Conservation (phyloP, 1,140 invertebrate species). For the Oscheius sp. region DNA sequence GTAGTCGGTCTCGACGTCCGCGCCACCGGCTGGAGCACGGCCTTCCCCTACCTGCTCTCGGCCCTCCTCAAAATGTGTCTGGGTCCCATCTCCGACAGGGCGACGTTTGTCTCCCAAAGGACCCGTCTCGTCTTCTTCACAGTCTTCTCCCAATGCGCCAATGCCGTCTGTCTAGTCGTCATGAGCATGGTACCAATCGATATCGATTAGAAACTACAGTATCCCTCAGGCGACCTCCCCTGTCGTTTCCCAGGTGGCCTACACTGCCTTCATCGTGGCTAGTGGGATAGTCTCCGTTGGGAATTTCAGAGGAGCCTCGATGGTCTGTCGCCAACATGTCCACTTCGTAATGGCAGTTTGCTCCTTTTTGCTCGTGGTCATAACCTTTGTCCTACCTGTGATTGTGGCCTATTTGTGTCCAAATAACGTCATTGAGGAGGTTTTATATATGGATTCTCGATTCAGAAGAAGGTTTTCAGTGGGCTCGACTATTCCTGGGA, state of each 20-base stretch:
- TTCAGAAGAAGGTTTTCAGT: too few species aligned
- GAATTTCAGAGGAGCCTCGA: neutral
- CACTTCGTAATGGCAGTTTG: neutral
- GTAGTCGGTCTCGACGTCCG: neutral
- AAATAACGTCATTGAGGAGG: neutral
- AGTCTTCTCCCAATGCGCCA: neutral
- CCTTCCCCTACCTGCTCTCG: neutral
- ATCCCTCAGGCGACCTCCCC: neutral
- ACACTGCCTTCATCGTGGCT: neutral
- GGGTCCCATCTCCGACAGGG: conserved; percentile 7
- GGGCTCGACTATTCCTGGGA: conserved; percentile 1
- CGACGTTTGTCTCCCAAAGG: neutral
- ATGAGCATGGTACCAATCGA: neutral
- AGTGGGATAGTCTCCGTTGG: neutral
- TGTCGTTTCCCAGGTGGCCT: neutral
- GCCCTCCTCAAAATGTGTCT: neutral
- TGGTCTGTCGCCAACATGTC: conserved; percentile 8
- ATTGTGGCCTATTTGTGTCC: neutral
- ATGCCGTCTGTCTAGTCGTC: neutral
- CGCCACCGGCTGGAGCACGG: neutral
- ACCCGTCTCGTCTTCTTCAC: conserved; percentile 4
- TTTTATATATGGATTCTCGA: too few species aligned
- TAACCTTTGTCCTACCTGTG: neutral
- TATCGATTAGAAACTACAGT: neutral
- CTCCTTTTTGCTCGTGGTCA: neutral